These are phyloP conservation scores for Dicyrtomina minuta DNA, from an alignment of 2,888 invertebrate species.

Conservation along the genomic window DNA sequence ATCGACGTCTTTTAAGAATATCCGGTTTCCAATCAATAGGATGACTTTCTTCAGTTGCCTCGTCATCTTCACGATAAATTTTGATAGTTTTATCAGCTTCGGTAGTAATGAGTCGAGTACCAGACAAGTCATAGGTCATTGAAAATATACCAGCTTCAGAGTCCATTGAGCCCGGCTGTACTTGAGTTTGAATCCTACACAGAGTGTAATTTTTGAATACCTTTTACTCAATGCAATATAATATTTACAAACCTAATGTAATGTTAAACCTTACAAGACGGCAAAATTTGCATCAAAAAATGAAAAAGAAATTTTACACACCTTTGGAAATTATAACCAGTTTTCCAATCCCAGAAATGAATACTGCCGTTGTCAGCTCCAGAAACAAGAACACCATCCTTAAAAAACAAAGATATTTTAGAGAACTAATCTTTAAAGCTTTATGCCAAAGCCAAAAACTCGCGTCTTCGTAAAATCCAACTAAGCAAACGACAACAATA, in stretches of 20 bases:
- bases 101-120: conserved; percentile 88
- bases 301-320: conserved; percentile 51
- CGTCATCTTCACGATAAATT: conserved; percentile 95
- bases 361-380: conserved; percentile 98
- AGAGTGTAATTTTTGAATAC: too few species aligned
- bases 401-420: conserved; percentile 13
- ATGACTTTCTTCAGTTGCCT: conserved; percentile 93
- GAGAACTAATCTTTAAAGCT: background rate
- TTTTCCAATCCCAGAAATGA: conserved; percentile 98
- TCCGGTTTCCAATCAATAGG: conserved; percentile 98
- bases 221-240: too few species aligned
- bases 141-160: conserved; percentile 98
- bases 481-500: conserved; percentile 27
- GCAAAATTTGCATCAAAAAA: too few species aligned
- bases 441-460: too few species aligned
- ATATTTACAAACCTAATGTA: too few species aligned
- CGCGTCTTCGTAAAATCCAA: background rate
- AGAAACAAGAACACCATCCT: conserved; percentile 91
- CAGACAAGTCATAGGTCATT: conserved; percentile 92
- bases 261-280: too few species aligned
- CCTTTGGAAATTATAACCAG: conserved; percentile 98
- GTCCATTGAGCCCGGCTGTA: conserved; percentile 99
- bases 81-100: conserved; percentile 99
- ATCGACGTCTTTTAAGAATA: conserved; percentile 86
- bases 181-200: conserved; percentile 69